Evolutionary conservation across 2,888 invertebrate genomes (phyloP), one percentile per base, ranked within the genome.

Genomic region (Acanthopleura granulata): DNA sequence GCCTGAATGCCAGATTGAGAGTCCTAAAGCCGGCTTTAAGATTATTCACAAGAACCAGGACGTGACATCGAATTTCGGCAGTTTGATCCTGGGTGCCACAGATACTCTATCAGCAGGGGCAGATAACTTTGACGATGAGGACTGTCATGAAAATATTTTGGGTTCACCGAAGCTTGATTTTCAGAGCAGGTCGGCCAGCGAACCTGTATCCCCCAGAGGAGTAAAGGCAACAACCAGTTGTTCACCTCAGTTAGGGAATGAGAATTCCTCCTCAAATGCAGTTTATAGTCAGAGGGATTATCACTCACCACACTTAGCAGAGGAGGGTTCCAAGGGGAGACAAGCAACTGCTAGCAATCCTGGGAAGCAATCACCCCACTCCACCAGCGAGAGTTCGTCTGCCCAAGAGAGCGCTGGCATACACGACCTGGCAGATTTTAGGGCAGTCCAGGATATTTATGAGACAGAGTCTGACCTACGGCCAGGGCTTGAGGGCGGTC

Each of bases 391-490:
- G 22, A 40, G 40, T 9, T 40, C 40, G 9, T 40, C 40, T 40
- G 40, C 40, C 40, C 3, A 9, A 40, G 40, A 40, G 4, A 40
- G 40, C 9, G 40, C 40, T 9, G 40, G 40, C 40, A 40, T 40
- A 40, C 18, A 12, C 4, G 57, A 18, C n/a, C 22, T 57, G 1
- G 57, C 22, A n/a, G 57, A 57, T 22, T 22, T 22, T 1, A 12
- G 18, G 12, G 12, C 57, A 57, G 57, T 18, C 12, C 18, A n/a
- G 22, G 57, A 57, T 12, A 25, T 66, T 3, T 66, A 66, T 14
- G 66, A 66, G 25, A 66, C 66, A 16, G 66, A 66, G 29, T 27
- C 25, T 12, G 66, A 66, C 25, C 25, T 66, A 66, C 66, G 66
- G 15, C 29, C 22, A 25, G 66, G 29, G 15, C 22, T 16, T 27